Evolutionary conservation across 2,113 vertebrate genomes (phyloP).

Genomic region (Neogobius melanostomus): DNA sequence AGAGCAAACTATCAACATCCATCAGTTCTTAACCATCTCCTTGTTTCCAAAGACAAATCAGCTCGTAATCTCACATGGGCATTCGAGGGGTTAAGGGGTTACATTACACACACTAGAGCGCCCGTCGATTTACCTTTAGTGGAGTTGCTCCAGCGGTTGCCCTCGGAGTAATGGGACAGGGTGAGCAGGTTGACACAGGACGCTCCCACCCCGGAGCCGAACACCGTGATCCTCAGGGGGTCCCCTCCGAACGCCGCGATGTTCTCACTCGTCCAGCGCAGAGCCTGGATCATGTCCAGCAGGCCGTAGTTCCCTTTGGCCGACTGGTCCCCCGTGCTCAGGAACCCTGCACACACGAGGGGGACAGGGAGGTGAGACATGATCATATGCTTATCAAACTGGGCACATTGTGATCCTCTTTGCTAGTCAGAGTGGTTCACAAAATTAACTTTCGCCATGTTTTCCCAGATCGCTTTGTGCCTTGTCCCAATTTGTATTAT

Average conservation of each 20-base stretch:
- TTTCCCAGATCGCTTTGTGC: too few species aligned
- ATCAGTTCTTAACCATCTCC: too few species aligned
- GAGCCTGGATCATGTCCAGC: conserved; percentile 95
- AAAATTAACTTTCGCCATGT: too few species aligned
- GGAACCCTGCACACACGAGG: conserved; percentile 82
- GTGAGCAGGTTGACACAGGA: conserved; percentile 99
- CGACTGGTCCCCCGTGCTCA: conserved; percentile 98
- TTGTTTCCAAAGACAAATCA: too few species aligned
- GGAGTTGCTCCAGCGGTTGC: conserved; percentile 99
- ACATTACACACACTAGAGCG: background rate
- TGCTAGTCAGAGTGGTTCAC: too few species aligned
- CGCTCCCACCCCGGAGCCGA: conserved; percentile 96
- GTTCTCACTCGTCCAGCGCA: conserved; percentile 99
- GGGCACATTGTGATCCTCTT: too few species aligned
- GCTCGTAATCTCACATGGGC: background rate
- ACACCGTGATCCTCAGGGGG: conserved; percentile 97
- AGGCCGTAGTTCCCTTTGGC: conserved; percentile 98
- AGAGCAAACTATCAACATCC: too few species aligned
- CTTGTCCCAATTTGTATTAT: too few species aligned
- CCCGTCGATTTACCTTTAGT: conserved; percentile 93
- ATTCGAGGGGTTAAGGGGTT: too few species aligned
- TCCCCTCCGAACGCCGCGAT: conserved; percentile 98
- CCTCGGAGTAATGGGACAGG: conserved; percentile 99
- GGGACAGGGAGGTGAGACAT: conserved; percentile 40
- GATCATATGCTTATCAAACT: too few species aligned